phyloP scores from a whole-genome alignment of 2,113 vertebrate species.

The Nettapus auritus region DNA sequence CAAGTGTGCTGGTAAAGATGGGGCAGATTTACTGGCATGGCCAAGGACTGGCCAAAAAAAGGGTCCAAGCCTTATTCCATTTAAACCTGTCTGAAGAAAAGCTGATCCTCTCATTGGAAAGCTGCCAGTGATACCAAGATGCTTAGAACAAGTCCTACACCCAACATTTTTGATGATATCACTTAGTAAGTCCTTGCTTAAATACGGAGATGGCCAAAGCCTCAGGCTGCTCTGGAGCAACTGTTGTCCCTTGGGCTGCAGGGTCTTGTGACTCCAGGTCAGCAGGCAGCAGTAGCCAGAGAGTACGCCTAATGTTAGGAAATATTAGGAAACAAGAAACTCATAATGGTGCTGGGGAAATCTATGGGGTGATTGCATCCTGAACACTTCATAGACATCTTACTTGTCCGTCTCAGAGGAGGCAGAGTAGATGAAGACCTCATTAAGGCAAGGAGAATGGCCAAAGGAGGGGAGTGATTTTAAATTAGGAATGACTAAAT shows the following conservation, averaged over 20 bases:
- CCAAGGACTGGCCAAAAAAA: not conserved
- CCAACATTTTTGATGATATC: not conserved
- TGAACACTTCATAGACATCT: not conserved
- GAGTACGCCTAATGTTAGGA: fast-evolving
- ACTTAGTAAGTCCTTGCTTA: not conserved
- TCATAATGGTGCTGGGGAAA: not conserved
- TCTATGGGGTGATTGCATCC: not conserved
- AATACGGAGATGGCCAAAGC: fast-evolving
- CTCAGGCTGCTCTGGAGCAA: not conserved
- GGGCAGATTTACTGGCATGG: not conserved
- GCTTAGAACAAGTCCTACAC: not conserved
- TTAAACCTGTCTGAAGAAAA: not conserved
- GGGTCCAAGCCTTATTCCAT: not conserved
- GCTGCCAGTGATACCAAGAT: not conserved
- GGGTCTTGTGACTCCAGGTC: not conserved
- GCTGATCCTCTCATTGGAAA: not conserved
- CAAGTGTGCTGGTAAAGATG: not conserved
- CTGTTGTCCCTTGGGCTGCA: not conserved
- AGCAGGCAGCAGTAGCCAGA: not conserved
- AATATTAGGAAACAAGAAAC: not conserved
- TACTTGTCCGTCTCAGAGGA: not conserved
- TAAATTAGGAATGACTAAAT: not conserved
- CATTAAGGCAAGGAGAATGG: not conserved
- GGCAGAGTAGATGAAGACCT: not conserved
- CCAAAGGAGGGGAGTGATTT: not conserved